Evolutionary conservation across 23 tunicate genomes (phyloP).

Genomic region (Clavelina lepadiformis): DNA sequence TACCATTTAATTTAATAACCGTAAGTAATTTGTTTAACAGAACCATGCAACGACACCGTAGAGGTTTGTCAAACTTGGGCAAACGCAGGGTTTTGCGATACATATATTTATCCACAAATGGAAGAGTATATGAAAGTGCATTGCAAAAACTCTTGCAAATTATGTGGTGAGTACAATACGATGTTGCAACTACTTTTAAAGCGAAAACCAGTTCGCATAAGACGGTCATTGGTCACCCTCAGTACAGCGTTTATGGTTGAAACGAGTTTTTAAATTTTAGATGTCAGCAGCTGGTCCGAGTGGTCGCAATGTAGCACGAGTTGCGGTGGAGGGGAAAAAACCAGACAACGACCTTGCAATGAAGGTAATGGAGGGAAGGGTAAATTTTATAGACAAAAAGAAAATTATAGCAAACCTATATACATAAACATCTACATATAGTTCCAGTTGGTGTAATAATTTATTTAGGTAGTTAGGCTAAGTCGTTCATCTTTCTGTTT

Average conservation of each 20-base stretch:
- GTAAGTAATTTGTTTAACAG: background rate
- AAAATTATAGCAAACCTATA: too few relatives aligned
- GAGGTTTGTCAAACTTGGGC: conserved; percentile 36
- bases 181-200: too few relatives aligned
- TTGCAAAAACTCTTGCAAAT: conserved; percentile 33
- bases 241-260: too few relatives aligned
- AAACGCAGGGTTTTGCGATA: conserved; percentile 39
- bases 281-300: conserved; percentile 14
- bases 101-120: conserved; percentile 45
- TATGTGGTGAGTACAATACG: conserved; percentile 53
- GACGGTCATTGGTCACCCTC: too few relatives aligned
- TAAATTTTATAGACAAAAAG: too few relatives aligned
- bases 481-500: too few relatives aligned
- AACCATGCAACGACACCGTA: conserved; percentile 23
- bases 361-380: conserved; percentile 26
- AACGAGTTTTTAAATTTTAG: too few relatives aligned
- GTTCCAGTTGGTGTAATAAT: too few relatives aligned
- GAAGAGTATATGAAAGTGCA: conserved; percentile 30
- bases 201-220: too few relatives aligned
- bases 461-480: too few relatives aligned
- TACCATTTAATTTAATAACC: too few relatives aligned
- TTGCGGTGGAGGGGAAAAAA: conserved; percentile 44
- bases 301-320: conserved; percentile 25
- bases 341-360: conserved; percentile 18
- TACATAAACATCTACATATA: too few relatives aligned